Conservation (phyloP, 2,113 vertebrate species). For the Haplotaxodon microlepis region DNA sequence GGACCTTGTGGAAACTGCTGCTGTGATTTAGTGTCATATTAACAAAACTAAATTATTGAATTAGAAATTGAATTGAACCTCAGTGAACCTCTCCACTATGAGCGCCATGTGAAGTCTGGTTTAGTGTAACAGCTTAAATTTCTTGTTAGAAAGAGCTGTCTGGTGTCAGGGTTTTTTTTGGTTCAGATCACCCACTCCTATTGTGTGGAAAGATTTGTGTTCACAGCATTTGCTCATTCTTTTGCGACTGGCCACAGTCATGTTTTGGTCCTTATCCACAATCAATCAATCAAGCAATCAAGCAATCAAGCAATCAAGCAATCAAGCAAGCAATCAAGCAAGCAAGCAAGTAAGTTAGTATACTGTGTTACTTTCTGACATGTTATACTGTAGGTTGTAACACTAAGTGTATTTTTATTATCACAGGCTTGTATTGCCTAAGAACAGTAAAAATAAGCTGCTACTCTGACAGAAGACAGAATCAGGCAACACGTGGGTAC, state of each 20-base stretch:
- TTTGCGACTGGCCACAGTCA: background rate
- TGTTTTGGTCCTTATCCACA: background rate
- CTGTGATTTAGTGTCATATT: background rate
- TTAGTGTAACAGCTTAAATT: background rate
- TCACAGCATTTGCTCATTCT: background rate
- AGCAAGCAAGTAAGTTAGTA: accelerated
- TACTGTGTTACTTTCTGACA: background rate
- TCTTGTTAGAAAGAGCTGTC: background rate
- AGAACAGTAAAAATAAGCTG: background rate
- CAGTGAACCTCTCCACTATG: background rate
- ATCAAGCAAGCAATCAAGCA: accelerated
- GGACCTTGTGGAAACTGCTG: background rate
- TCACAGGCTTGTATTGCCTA: background rate
- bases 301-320: accelerated
- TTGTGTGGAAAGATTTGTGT: background rate
- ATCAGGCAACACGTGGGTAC: background rate
- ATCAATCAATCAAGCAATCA: background rate
- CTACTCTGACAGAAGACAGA: background rate
- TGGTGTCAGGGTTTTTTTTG: background rate
- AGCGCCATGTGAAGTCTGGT: background rate
- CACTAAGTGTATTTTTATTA: background rate
- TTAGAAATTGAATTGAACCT: background rate
- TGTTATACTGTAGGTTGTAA: background rate
- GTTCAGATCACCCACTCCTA: background rate
- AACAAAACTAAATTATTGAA: background rate